A percentile compares a stretch with the other conserved stretches of the same genome.
These are phyloP conservation scores for Cyclophora punctaria DNA, from an alignment of 2,888 invertebrate species.

Conservation along the genomic window DNA sequence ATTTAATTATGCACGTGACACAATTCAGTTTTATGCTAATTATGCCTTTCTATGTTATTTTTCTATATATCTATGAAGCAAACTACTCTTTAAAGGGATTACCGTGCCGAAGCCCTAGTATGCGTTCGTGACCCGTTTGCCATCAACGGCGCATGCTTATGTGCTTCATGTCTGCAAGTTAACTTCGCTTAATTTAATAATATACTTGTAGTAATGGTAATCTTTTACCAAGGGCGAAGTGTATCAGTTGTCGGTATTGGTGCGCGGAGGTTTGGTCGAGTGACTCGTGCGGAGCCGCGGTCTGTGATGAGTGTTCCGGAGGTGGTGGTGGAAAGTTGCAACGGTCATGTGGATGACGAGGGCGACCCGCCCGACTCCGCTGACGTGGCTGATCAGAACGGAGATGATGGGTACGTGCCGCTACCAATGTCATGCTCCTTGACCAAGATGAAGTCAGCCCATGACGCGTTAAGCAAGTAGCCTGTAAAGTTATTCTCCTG, in stretches of 20 bases:
- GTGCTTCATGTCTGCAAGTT: conserved; percentile 54
- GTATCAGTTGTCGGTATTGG: conserved; percentile 54
- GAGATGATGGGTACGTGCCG: conserved; percentile 51
- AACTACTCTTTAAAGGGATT: conserved; percentile 66
- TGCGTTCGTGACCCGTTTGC: conserved; percentile 72
- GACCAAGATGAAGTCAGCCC: no score
- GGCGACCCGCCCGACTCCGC: conserved; percentile 21
- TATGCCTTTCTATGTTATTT: conserved; percentile 15
- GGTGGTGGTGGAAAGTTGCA: conserved; percentile 58
- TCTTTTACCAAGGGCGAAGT: conserved; percentile 68
- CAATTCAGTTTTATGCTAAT: conserved; percentile 17
- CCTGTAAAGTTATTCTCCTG: no score
- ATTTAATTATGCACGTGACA: not conserved
- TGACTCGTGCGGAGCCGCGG: conserved; percentile 31
- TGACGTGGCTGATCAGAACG: conserved; percentile 39
- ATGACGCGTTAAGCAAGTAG: no score
- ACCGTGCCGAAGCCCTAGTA: conserved; percentile 57
- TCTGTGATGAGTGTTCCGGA: conserved; percentile 58
- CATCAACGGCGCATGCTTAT: conserved; percentile 63
- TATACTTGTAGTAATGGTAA: conserved; percentile 64
- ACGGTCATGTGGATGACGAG: conserved; percentile 49
- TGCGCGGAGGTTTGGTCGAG: conserved; percentile 45
- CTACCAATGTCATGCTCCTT: no score
- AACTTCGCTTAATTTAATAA: conserved; percentile 73
- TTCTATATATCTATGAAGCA: conserved; percentile 29